Conservation (phyloP, 1,140 invertebrate genomes). For the Drosophila bipectinata region DNA sequence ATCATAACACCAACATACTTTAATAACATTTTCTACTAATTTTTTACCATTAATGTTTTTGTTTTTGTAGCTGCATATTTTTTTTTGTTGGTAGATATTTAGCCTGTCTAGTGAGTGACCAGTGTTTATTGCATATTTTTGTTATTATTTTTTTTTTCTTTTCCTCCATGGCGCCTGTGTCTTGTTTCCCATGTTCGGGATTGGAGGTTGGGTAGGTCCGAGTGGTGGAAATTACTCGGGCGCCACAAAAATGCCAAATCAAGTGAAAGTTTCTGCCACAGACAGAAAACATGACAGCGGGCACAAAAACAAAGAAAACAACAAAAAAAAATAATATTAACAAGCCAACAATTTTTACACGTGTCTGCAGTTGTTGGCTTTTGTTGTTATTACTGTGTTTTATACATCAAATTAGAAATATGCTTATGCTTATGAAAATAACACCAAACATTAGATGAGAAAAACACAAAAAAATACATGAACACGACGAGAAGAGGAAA, state of each 20-base stretch:
- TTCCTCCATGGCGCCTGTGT: slow-evolving; percentile 12
- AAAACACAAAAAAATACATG: slow-evolving; percentile 12
- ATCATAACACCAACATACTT: not conserved
- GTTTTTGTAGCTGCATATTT: not conserved
- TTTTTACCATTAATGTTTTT: not conserved
- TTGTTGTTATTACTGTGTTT: slow-evolving; percentile 35
- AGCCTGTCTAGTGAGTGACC: not conserved
- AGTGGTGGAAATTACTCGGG: slow-evolving; percentile 45
- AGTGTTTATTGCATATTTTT: slow-evolving; percentile 1
- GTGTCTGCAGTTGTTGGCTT: slow-evolving; percentile 39
- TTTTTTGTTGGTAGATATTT: not conserved
- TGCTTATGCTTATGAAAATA: slow-evolving; percentile 40
- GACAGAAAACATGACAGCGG: slow-evolving; percentile 47
- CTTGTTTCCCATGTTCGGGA: slow-evolving; percentile 42
- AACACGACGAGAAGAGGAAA: not conserved
- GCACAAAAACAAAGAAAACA: slow-evolving; percentile 33
- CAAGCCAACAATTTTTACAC: slow-evolving; percentile 72
- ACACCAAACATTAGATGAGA: not conserved
- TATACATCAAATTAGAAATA: slow-evolving; percentile 63
- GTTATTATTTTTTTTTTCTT: not conserved
- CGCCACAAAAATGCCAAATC: slow-evolving; percentile 60
- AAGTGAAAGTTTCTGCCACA: slow-evolving; percentile 69
- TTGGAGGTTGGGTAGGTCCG: not conserved
- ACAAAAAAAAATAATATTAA: slow-evolving; percentile 48
- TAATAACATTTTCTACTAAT: not conserved